Base-by-base conservation (phyloP, 2,113 vertebrate species). In the Malurus melanocephalus region DNA sequence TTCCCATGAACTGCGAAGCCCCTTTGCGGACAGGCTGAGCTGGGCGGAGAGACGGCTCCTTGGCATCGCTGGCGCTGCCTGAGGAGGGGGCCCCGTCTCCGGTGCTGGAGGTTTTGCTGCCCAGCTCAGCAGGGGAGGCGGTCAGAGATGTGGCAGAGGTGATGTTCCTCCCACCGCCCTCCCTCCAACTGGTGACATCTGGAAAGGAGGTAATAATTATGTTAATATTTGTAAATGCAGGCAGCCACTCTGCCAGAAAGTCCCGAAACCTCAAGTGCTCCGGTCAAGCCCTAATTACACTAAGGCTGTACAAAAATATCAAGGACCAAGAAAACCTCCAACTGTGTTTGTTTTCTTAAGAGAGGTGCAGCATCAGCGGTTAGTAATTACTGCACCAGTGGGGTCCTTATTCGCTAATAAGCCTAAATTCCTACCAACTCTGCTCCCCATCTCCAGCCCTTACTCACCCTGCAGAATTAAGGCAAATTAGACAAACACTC, bases 101-200 rank as follows among this genome's bases (percentile, higher is more conserved):
- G 3, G 94, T 73, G 87, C 97, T 97, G 69, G 93, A 69, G 95
- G 89, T 93, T 93, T 99, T 99, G 96, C 96, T 98, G 98, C 99
- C 99, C 91, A 98, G 96, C 94, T 99, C 99, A 94, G 98, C 93
- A 91, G 98, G 98, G 95, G 98, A 97, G 97, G 98, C 95, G 84
- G 98, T 97, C 96, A 98, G 98, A 97, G 98, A 97, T 80, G 97
- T 96, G 59, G 98, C 97, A 96, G 98, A 98, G 94, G 98, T 98
- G 89, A 99, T 98, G 97, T 98, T 99, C 98, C 99, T 98, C 98
- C 99, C 98, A 97, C 99, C 99, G 96, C 99, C 99, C 98, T 99
- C 99, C 98, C 99, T 99, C 99, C 99, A 99, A 97, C 99, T 99
- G 19, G 99, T 99, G 95, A 99, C 99, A 97, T 99, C 99, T 99